Percentiles rank a stretch among this genome's conserved stretches.
phyloP scores from a whole-genome alignment of 2,113 vertebrate species.

The Xiphias gladius region DNA sequence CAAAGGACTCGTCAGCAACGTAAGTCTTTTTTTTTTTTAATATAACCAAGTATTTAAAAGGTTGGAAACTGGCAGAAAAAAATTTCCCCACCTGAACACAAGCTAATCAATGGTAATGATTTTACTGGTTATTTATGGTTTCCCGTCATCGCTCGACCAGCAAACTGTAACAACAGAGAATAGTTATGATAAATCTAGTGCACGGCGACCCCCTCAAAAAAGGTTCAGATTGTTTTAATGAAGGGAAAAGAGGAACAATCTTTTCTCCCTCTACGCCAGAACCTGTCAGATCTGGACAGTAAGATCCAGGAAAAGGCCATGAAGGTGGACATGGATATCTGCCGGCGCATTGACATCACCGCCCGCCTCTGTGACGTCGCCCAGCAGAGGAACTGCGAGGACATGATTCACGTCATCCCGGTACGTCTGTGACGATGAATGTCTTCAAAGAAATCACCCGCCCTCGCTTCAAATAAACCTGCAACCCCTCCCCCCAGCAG shows the following conservation, averaged over 20 bases:
- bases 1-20: slow-evolving; percentile 96
- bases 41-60: too few species aligned
- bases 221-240: too few species aligned
- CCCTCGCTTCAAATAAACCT: background rate
- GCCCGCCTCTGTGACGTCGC: slow-evolving; percentile 94
- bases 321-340: slow-evolving; percentile 99
- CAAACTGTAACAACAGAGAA: too few species aligned
- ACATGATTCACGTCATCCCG: slow-evolving; percentile 95
- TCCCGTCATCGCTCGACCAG: too few species aligned
- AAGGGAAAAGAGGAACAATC: too few species aligned
- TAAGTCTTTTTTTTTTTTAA: slow-evolving; percentile 75
- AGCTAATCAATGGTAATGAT: too few species aligned
- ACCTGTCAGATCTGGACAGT: slow-evolving; percentile 92
- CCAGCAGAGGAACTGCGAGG: slow-evolving; percentile 95
- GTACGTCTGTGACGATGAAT: slow-evolving; percentile 64
- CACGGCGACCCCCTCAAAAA: too few species aligned
- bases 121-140: too few species aligned
- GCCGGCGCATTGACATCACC: slow-evolving; percentile 95
- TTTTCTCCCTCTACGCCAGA: slow-evolving; percentile 75
- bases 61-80: too few species aligned
- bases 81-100: too few species aligned
- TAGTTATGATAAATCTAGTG: too few species aligned
- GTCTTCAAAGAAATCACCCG: rapidly evolving
- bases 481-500: slow-evolving; percentile 52
- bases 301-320: slow-evolving; percentile 98